phyloP scores from a whole-genome alignment of 2,888 invertebrate species.

The Neoaliturus tenellus region DNA sequence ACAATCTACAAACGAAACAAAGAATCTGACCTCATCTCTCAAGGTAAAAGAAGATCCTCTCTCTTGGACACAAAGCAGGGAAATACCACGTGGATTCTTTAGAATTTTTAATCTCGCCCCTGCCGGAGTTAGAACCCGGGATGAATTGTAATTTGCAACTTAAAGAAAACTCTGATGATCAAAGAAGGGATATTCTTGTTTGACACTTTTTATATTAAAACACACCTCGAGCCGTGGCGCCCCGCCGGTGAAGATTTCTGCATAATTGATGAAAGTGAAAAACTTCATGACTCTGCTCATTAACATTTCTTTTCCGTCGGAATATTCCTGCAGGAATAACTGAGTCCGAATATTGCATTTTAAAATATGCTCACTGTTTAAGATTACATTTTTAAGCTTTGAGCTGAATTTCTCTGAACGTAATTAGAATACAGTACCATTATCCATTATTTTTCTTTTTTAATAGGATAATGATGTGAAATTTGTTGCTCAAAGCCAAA shows the following conservation, averaged over 20 bases:
- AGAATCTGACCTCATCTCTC: too few relatives aligned
- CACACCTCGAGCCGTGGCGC: conserved; percentile 36
- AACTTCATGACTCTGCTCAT: conserved; percentile 38
- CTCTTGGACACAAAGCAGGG: background rate
- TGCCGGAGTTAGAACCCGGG: conserved; percentile 16
- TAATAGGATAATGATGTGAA: too few relatives aligned
- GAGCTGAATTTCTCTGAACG: too few relatives aligned
- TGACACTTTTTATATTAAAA: conserved; percentile 58
- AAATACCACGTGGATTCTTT: background rate
- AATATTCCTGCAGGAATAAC: conserved; percentile 14
- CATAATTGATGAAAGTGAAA: conserved; percentile 57
- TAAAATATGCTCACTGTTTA: background rate
- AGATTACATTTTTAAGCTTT: too few relatives aligned
- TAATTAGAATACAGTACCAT: too few relatives aligned
- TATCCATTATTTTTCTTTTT: too few relatives aligned
- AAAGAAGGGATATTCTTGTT: conserved; percentile 60
- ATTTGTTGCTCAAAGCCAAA: too few relatives aligned
- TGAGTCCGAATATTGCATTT: conserved; percentile 25
- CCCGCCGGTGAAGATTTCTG: conserved; percentile 52
- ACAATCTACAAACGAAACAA: too few relatives aligned
- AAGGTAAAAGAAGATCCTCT: background rate
- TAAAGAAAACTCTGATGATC: conserved; percentile 63
- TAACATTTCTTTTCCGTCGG: conserved; percentile 50
- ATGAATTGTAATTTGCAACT: conserved; percentile 56
- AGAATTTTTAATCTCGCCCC: conserved; percentile 52